phyloP scores from a whole-genome alignment of 2,113 vertebrate genomes.

The Drymodes brunneopygia region DNA sequence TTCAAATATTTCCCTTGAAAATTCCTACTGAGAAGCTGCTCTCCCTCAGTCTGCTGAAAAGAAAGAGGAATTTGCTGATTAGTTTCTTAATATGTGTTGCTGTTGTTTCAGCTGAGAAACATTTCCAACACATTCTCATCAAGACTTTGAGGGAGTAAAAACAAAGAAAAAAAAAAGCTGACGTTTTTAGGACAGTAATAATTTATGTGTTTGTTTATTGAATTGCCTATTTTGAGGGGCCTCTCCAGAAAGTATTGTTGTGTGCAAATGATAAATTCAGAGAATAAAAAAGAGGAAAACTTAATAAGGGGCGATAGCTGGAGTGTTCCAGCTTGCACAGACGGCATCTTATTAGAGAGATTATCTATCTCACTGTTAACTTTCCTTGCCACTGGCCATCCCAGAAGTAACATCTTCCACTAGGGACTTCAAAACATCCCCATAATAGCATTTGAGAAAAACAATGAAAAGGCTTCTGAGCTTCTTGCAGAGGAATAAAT shows the following conservation, averaged over 20 bases:
- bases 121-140: background rate
- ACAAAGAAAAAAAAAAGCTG: background rate
- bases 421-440: background rate
- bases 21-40: background rate
- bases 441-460: background rate
- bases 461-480: background rate
- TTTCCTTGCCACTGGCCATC: slow-evolving; percentile 2
- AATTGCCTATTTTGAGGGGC: background rate
- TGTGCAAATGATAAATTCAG: background rate
- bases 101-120: slow-evolving; percentile 1
- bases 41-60: background rate
- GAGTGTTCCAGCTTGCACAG: background rate
- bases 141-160: background rate
- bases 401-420: background rate
- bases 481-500: background rate
- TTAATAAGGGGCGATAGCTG: background rate
- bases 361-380: background rate
- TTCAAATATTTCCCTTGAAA: slow-evolving; percentile 26
- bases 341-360: background rate
- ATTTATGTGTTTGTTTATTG: slow-evolving; percentile 20
- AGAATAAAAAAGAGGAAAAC: background rate
- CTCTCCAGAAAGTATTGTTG: background rate
- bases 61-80: slow-evolving; percentile 31
- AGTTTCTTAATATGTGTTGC: background rate
- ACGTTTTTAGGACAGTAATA: background rate